Base-by-base conservation (phyloP, 2,113 vertebrate species). In the Oreochromis niloticus region DNA sequence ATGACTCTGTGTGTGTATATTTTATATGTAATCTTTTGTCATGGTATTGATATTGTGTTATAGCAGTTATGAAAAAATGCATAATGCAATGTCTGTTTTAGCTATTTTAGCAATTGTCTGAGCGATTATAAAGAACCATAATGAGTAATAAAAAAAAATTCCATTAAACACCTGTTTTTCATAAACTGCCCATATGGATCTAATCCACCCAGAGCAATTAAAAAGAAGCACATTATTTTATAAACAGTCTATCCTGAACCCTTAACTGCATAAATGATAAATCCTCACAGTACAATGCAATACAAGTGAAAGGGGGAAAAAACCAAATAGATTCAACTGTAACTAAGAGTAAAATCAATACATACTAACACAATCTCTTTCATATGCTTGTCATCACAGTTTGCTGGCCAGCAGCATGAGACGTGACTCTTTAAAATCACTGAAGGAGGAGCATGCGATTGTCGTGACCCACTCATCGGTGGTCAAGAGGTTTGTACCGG, bases 401-500 rank as follows among this genome's bases (percentile, higher is more conserved):
- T 86, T 57, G 46, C 56, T 61, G 68, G 8, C 22, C 11, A 17
- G 41, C 6, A 1, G 43, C 13, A 54, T 14, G 68, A 55, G 34
- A 54, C 2, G 16, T 50, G 85, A 83, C 85, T 81, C 86, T 78
- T 68, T 30, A 85, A 55, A 52, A 39, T 13, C 61, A 8, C 22
- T 39, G 27, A 43, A 75, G 22, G 57, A 54, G 87, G 34, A 82
- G 86, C 79, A 80, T 78, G 71, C 85, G 57, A 66, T 78, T 87
- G 84, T 80, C 7, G 16, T 50, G 82, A 82, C 27, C 59, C 85
- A 50, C 89, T 92, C 83, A 7, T 32, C 6, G 3, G 13, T 52
- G 90, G 83, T 92, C 80, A 80, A 94, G 91, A 86, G 86, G 52
- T 71, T 81, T 4, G 41, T 27, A 57, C 68, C 11, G 2, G 5